These are phyloP conservation scores for Mactra quadrangularis DNA, from an alignment of 1,140 invertebrate genomes.

Conservation along the genomic window DNA sequence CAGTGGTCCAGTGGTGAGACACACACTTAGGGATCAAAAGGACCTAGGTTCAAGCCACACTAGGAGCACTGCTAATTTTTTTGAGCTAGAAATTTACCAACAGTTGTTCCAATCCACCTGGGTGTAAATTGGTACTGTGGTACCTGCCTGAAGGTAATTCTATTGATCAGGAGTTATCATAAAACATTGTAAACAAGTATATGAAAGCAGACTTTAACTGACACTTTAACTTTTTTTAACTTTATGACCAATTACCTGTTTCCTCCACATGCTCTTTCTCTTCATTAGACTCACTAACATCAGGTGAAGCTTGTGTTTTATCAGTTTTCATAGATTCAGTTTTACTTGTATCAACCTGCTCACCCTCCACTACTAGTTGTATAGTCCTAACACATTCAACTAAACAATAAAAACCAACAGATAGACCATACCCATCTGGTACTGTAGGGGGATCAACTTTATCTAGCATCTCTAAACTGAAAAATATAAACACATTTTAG, in stretches of 20 bases:
- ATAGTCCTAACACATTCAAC: conserved; percentile 89
- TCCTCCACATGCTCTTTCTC: not conserved
- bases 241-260: conserved; percentile 27
- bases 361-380: conserved; percentile 78
- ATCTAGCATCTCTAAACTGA: conserved; percentile 96
- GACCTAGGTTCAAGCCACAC: too few species aligned
- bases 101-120: too few species aligned
- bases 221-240: too few species aligned
- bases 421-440: conserved; percentile 97
- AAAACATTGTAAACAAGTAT: too few species aligned
- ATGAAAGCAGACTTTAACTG: too few species aligned
- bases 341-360: conserved; percentile 63
- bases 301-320: conserved; percentile 11
- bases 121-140: too few species aligned
- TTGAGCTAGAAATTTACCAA: too few species aligned
- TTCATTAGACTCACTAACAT: conserved; percentile 45
- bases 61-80: too few species aligned
- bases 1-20: too few species aligned
- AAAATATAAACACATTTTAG: conserved; percentile 60
- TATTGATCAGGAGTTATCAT: too few species aligned
- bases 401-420: conserved; percentile 95
- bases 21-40: too few species aligned
- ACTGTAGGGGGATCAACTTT: conserved; percentile 96
- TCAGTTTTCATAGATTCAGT: not conserved
- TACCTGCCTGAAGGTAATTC: too few species aligned